phyloP scores from a whole-genome alignment of 1,140 invertebrate genomes.

The Drosophila nigrodunni region DNA sequence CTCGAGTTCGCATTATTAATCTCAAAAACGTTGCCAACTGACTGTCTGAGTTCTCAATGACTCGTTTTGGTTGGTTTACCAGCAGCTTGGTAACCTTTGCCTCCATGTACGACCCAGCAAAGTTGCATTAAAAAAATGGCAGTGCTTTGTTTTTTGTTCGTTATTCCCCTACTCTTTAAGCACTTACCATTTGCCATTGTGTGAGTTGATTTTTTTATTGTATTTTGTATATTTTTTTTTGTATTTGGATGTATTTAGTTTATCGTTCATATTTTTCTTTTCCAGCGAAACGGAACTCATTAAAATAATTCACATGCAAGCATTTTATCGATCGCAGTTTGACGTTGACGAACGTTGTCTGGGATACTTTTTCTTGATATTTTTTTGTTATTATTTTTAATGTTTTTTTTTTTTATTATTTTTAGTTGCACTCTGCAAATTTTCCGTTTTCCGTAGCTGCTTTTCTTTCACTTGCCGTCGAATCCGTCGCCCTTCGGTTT shows the following conservation, averaged over 20 bases:
- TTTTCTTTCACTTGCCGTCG: conserved; percentile 44
- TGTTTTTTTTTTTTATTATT: conserved; percentile 44
- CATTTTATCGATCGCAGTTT: conserved; percentile 78
- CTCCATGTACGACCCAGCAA: conserved; percentile 21
- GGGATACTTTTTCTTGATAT: conserved; percentile 42
- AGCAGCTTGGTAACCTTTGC: conserved; percentile 45
- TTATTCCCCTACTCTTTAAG: conserved; percentile 1
- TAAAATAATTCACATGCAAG: conserved; percentile 83
- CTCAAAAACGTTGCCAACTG: conserved; percentile 50
- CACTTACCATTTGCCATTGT: conserved; percentile 45
- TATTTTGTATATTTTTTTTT: conserved; percentile 11
- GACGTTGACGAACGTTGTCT: conserved; percentile 78
- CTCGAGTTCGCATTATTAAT: conserved; percentile 70
- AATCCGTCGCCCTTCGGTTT: conserved; percentile 15
- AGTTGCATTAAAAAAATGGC: conserved; percentile 57
- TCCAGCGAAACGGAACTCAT: conserved; percentile 80
- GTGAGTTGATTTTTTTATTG: conserved; percentile 14
- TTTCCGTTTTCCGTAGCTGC: conserved; percentile 73
- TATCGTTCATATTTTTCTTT: conserved; percentile 80
- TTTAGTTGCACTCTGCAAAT: conserved; percentile 67
- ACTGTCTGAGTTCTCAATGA: conserved; percentile 40
- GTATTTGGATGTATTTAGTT: conserved; percentile 77
- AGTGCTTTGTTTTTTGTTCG: conserved; percentile 51
- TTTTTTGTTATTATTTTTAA: conserved; percentile 36
- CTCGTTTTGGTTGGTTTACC: conserved; percentile 21